Percentiles rank a stretch among this genome's conserved stretches.
phyloP scores from a whole-genome alignment of 1,140 invertebrate species.

The Aleiodes sp. region DNA sequence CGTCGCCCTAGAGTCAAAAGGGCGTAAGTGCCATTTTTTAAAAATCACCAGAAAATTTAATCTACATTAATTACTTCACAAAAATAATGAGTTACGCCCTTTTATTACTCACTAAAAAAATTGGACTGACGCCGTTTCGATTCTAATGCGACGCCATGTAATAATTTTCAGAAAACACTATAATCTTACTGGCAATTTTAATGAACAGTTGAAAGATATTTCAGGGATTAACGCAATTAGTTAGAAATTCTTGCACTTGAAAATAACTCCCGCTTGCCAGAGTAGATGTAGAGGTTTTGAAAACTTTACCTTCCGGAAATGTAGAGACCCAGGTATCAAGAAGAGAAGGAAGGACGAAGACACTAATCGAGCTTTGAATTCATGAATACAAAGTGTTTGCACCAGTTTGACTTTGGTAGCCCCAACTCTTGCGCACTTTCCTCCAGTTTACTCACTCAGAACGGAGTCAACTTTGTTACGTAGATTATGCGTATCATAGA shows the following conservation, averaged over 20 bases:
- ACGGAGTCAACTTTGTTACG: conserved; percentile 12
- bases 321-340: background rate
- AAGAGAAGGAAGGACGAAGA: conserved; percentile 8
- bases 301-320: background rate
- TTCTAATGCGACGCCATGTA: too few relatives aligned
- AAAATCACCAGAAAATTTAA: too few relatives aligned
- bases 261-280: background rate
- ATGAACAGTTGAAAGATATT: background rate
- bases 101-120: too few relatives aligned
- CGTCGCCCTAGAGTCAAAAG: too few relatives aligned
- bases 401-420: conserved; percentile 45
- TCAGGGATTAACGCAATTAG: conserved; percentile 24
- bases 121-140: too few relatives aligned
- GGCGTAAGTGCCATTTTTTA: too few relatives aligned
- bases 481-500: conserved; percentile 21
- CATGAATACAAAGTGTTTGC: conserved; percentile 53
- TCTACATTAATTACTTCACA: too few relatives aligned
- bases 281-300: background rate
- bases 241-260: conserved; percentile 4
- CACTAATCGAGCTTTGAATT: conserved; percentile 44
- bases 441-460: background rate
- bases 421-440: background rate
- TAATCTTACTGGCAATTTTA: background rate
- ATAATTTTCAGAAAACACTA: too few relatives aligned
- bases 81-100: too few relatives aligned